Percentiles rank a stretch among this genome's conserved stretches.
Evolutionary conservation across 2,888 invertebrate genomes (phyloP).

Genomic region (Drosophila nr. perissopoda): DNA sequence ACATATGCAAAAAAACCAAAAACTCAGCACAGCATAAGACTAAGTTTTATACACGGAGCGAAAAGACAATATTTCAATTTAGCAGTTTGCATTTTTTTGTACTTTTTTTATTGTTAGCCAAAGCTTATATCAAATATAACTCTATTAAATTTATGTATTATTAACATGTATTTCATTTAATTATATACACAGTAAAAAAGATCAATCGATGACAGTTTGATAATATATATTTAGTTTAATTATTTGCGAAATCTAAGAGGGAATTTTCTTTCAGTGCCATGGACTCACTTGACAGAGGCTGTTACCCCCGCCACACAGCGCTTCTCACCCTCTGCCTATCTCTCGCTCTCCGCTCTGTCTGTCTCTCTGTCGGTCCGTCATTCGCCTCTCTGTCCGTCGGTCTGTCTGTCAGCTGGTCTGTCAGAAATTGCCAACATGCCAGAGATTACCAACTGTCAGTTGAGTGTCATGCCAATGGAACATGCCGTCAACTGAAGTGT

Average conservation of each 20-base stretch:
- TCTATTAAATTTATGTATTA: neutral
- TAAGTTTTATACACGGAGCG: constrained; percentile 51
- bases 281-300: constrained; percentile 1
- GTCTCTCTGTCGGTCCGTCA: constrained; percentile 39
- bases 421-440: constrained; percentile 83
- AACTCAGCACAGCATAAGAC: constrained; percentile 42
- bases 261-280: neutral
- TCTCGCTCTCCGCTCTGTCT: constrained; percentile 15
- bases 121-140: neutral
- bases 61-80: neutral
- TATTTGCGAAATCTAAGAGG: neutral
- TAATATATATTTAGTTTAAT: neutral
- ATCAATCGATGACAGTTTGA: neutral
- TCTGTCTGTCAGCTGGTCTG: constrained; percentile 65
- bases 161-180: too few species aligned
- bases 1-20: constrained; percentile 28
- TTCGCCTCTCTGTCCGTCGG: constrained; percentile 12
- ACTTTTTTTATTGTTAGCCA: too few species aligned
- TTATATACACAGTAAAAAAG: neutral
- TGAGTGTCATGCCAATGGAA: constrained; percentile 83
- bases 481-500: constrained; percentile 84
- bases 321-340: constrained; percentile 22
- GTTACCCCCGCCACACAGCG: constrained; percentile 31
- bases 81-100: neutral
- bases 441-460: constrained; percentile 84